Conservation (phyloP, 2,797 vertebrate genomes). For the Chelidonichthys spinosus region DNA sequence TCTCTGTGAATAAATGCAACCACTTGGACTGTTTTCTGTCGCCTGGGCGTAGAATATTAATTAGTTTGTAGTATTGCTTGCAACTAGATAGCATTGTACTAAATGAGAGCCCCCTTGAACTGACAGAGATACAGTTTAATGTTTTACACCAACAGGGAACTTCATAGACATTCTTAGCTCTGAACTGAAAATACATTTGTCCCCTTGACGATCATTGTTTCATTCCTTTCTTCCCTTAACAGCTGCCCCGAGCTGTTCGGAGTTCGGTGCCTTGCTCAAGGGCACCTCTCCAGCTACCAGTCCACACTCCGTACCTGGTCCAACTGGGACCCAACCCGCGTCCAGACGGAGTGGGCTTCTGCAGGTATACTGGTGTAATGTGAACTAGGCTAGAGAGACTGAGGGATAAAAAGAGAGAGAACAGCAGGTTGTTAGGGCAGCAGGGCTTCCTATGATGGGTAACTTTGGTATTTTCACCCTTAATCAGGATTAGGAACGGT, state of each 20-base stretch:
- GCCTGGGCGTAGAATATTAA: constrained; percentile 46
- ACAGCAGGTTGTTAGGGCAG: constrained; percentile 42
- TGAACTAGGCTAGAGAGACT: neutral
- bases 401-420: constrained; percentile 16
- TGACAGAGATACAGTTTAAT: constrained; percentile 21
- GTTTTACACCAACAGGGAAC: constrained; percentile 7
- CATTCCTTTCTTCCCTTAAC: neutral
- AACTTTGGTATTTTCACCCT: neutral
- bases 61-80: constrained; percentile 37
- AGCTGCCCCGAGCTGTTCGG: neutral
- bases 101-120: constrained; percentile 28
- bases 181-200: constrained; percentile 15
- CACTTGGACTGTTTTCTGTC: constrained; percentile 34
- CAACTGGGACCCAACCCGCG: neutral
- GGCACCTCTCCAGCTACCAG: neutral
- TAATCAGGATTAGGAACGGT: too few species aligned
- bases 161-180: constrained; percentile 18
- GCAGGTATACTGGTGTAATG: neutral
- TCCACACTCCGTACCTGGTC: neutral
- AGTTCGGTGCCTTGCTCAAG: neutral
- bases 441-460: constrained; percentile 16
- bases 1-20: constrained; percentile 51
- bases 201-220: neutral
- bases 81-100: constrained; percentile 28
- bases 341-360: neutral